These are phyloP conservation scores for Rhingia campestris DNA, from an alignment of 2,888 invertebrate species.

Conservation along the genomic window DNA sequence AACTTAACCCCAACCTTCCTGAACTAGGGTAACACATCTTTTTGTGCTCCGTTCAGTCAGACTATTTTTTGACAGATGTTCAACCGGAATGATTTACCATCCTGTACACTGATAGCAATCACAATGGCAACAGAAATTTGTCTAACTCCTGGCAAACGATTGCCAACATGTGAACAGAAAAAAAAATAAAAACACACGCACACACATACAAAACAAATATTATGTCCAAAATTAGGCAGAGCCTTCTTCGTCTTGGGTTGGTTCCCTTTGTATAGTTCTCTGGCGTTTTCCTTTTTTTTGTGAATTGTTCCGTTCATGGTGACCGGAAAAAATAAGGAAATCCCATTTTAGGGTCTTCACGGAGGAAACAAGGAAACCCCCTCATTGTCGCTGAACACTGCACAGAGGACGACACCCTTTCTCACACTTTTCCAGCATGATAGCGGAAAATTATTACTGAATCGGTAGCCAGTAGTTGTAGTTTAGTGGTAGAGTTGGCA, in stretches of 20 bases:
- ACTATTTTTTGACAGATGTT: slow-evolving; percentile 71
- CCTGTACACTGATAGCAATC: slow-evolving; percentile 62
- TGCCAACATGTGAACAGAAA: slow-evolving; percentile 40
- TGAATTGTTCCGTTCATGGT: slow-evolving; percentile 35
- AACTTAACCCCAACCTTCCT: slow-evolving; percentile 22
- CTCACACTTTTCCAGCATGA: slow-evolving; percentile 48
- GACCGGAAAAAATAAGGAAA: slow-evolving; percentile 70
- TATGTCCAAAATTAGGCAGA: slow-evolving; percentile 65
- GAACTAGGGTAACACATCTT: neutral
- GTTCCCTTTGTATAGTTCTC: neutral
- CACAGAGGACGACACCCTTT: slow-evolving; percentile 40
- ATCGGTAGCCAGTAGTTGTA: slow-evolving; percentile 45
- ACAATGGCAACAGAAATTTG: slow-evolving; percentile 72
- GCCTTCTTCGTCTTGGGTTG: slow-evolving; percentile 22
- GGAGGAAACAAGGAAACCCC: slow-evolving; percentile 31
- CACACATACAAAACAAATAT: slow-evolving; percentile 19
- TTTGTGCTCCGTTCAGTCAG: slow-evolving; percentile 28
- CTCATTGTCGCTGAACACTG: slow-evolving; percentile 42
- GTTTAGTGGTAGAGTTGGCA: slow-evolving; percentile 61
- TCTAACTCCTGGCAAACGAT: slow-evolving; percentile 70
- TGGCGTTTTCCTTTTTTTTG: neutral
- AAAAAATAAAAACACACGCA: neutral
- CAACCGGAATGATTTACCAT: slow-evolving; percentile 65
- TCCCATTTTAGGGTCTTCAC: slow-evolving; percentile 52
- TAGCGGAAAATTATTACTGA: slow-evolving; percentile 69